Percentiles rank a stretch among this genome's conserved stretches.
Evolutionary conservation across 2,113 vertebrate genomes (phyloP).

Genomic region (Procavia capensis): DNA sequence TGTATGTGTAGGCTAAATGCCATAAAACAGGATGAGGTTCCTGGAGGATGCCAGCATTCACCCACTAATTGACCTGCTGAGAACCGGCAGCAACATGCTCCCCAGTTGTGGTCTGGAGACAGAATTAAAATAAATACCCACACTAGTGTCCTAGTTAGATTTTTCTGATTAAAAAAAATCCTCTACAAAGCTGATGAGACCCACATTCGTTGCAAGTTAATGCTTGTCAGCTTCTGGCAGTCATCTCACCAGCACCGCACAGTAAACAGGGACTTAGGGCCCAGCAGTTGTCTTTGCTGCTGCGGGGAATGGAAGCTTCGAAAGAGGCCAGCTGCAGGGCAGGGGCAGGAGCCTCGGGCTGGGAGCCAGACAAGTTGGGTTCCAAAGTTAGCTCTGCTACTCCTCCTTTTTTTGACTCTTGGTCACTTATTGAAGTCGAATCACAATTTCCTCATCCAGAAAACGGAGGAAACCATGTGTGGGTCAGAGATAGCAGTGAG

Average conservation of each 20-base stretch:
- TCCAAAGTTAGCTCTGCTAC: neutral
- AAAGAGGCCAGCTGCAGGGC: neutral
- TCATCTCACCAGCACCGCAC: neutral
- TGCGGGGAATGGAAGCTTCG: neutral
- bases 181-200: conserved; percentile 30
- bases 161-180: conserved; percentile 31
- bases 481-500: neutral
- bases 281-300: neutral
- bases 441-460: neutral
- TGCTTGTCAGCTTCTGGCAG: neutral
- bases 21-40: conserved; percentile 3
- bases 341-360: neutral
- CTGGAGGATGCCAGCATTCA: conserved; percentile 30
- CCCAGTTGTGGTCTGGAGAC: conserved; percentile 42
- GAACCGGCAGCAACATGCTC: conserved; percentile 60
- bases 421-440: neutral
- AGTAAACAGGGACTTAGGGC: neutral
- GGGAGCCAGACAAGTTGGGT: neutral
- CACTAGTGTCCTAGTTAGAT: conserved; percentile 63
- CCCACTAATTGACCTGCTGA: conserved; percentile 64
- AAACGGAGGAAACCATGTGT: neutral
- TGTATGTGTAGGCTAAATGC: neutral
- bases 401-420: neutral
- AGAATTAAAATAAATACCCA: conserved; percentile 57
- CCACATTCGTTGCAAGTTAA: conserved; percentile 31